These are phyloP conservation scores for Belgica antarctica DNA, from an alignment of 2,888 invertebrate species.

Conservation along the genomic window DNA sequence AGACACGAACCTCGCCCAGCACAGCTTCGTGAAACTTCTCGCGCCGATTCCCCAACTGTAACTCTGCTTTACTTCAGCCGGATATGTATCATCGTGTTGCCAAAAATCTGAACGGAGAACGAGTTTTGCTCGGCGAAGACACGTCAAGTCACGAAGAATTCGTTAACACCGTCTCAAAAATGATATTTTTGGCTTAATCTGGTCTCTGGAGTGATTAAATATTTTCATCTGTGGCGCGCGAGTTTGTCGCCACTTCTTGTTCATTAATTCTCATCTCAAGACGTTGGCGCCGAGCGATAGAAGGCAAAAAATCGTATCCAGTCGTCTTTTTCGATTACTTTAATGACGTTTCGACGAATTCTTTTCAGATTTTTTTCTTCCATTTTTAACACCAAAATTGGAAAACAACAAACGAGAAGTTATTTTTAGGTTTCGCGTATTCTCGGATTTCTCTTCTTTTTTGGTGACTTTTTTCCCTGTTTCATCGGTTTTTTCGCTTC, in stretches of 20 bases:
- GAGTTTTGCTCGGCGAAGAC: neutral
- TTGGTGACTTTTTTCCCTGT: neutral
- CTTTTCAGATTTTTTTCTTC: neutral
- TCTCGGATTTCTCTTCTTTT: neutral
- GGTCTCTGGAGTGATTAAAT: neutral
- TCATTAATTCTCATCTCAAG: neutral
- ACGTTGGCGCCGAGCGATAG: neutral
- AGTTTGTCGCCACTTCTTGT: neutral
- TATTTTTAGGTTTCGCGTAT: constrained; percentile 2
- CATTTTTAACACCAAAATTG: neutral
- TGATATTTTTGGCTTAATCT: constrained; percentile 7
- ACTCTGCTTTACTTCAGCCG: neutral
- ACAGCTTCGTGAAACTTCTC: neutral
- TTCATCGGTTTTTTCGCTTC: neutral
- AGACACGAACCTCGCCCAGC: neutral
- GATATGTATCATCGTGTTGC: neutral
- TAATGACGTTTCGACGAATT: neutral
- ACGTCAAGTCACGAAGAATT: constrained; percentile 20
- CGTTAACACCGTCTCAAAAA: neutral
- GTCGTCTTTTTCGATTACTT: neutral
- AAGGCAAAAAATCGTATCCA: neutral
- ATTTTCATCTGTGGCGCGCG: neutral
- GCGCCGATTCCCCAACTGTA: neutral
- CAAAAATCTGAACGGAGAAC: constrained; percentile 6
- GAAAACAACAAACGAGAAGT: neutral